Base-by-base conservation (phyloP, 2,113 vertebrate species). In the Protobothrops flavoviridis region DNA sequence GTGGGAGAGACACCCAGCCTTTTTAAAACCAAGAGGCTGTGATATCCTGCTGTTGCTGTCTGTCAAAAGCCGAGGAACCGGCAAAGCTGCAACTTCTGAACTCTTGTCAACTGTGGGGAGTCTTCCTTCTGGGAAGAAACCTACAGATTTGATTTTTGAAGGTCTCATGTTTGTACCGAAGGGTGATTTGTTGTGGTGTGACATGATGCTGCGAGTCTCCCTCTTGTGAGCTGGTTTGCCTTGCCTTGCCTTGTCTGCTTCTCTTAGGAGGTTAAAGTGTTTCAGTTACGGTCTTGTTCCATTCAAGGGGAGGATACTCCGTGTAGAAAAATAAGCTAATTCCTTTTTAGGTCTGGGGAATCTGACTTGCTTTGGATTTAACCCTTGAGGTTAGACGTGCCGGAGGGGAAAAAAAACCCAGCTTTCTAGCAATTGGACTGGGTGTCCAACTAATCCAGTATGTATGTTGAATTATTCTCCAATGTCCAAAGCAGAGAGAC, bases 21-120 rank as follows among this genome's bases (percentile, higher is more conserved):
- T 39, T 91, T 96, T 95, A 95, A 96, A 95, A 15, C 8, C 95
- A 85, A 29, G 39, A 94, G 95, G 94, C 95, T 90, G 94, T 90
- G 55, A n/a, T 9, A 85, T 96, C 93, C 97, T 85, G 96, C 98
- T 98, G 98, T 94, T 91, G 95, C 98, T 98, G 98, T 97, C 98
- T 96, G 95, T 98, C 98, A 97, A 88, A 39, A 93, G 94, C 94
- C 4, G 10, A 21, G 94, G 74, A 85, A 48, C 94, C 94, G 0
- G n/a, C 90, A 29, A 94, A 87, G 90, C 53, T 97, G 7, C 57
- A 94, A 89, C 95, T 95, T 55, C 92, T 88, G 94, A 0, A 3
- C 94, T 48, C 74, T 93, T 85, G 12, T 61, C 43, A 90, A 89
- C 50, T 91, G 5, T 94, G 94, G 13, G 81, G 93, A 86, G 1